Evolutionary conservation across 2,797 vertebrate species (phyloP).

Genomic region (Vultur gryphus): DNA sequence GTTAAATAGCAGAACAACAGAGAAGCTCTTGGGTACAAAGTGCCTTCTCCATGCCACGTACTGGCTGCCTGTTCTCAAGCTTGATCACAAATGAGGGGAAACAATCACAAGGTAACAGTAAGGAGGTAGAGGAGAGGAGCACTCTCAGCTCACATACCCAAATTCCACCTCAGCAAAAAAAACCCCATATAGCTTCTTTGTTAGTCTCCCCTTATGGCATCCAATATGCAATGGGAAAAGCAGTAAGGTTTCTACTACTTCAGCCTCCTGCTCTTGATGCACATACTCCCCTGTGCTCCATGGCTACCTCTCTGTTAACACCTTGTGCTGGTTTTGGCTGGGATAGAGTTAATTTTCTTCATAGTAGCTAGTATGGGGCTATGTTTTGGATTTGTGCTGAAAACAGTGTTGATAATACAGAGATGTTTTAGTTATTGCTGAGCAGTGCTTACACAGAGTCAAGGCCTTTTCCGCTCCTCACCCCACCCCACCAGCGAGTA

Average conservation of each 20-base stretch:
- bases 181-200: accelerated
- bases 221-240: background rate
- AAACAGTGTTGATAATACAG: too few species aligned
- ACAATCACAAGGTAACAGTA: background rate
- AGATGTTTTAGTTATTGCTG: too few species aligned
- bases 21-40: background rate
- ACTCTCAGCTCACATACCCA: background rate
- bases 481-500: too few species aligned
- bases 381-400: too few species aligned
- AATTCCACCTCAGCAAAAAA: background rate
- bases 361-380: too few species aligned
- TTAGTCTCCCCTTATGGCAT: background rate
- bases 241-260: background rate
- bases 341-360: too few species aligned
- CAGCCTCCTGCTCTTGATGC: background rate
- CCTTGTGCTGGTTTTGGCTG: too few species aligned
- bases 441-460: too few species aligned
- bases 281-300: background rate
- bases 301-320: background rate
- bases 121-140: background rate
- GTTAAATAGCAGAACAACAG: background rate
- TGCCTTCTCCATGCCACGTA: background rate
- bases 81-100: background rate
- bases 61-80: background rate
- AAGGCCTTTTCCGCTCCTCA: too few species aligned